Evolutionary conservation across 2,113 vertebrate species (phyloP).

Genomic region (Laticauda laticaudata): DNA sequence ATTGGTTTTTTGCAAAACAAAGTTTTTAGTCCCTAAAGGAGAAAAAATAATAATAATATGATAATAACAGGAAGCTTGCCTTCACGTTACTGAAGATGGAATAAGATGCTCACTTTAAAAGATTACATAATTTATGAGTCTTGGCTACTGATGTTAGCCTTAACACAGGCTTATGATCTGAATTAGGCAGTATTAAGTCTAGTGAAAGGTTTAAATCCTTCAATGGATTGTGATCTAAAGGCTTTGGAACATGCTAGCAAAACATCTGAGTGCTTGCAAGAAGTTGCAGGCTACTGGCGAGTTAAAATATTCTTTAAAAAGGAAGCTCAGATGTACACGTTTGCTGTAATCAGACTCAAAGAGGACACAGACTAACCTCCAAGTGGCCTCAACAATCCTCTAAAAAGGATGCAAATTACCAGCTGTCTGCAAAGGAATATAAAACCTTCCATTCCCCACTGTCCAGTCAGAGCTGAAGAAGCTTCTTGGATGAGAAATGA

Average conservation of each 20-base stretch:
- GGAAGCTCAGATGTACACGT: neutral
- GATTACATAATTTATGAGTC: neutral
- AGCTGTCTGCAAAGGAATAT: too few species aligned
- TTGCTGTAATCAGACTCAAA: neutral
- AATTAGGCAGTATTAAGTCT: neutral
- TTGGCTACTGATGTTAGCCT: neutral
- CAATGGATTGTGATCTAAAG: neutral
- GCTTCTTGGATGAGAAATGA: too few species aligned
- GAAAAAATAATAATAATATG: neutral
- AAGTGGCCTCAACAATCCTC: too few species aligned
- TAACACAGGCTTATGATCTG: neutral
- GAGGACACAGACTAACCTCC: too few species aligned
- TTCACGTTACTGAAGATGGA: neutral
- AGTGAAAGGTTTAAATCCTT: neutral
- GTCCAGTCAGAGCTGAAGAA: too few species aligned
- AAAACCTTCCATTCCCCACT: too few species aligned
- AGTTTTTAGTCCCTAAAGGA: neutral
- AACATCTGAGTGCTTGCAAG: neutral
- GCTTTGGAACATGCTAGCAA: neutral
- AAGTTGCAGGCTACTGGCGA: neutral
- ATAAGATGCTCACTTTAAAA: neutral
- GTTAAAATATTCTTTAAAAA: neutral
- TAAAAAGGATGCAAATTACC: too few species aligned
- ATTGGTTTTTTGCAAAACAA: neutral
- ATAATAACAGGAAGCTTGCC: neutral